Conservation (phyloP, 2,113 vertebrate genomes). For the Seriola quinqueradiata region DNA sequence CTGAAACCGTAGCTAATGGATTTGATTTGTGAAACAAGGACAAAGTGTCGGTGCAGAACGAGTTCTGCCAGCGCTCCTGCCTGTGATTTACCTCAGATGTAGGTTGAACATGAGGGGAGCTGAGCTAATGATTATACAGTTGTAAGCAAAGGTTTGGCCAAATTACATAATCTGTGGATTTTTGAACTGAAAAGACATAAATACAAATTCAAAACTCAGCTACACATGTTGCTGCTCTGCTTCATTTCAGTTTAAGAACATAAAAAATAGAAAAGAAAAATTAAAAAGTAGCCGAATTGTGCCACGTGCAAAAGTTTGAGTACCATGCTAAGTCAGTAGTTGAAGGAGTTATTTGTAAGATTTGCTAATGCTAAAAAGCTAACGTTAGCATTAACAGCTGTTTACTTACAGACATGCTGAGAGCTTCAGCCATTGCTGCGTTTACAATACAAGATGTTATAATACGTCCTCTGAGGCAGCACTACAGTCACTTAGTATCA, state of each 20-base stretch:
- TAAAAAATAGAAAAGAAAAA: background rate
- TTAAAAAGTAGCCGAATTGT: background rate
- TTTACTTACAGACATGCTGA: no score
- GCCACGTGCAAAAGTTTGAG: background rate
- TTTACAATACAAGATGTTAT: no score
- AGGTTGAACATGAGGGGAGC: background rate
- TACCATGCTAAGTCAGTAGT: no score
- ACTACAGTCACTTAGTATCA: no score
- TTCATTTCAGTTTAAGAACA: background rate
- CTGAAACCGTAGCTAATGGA: conserved; percentile 17
- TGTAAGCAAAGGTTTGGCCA: background rate
- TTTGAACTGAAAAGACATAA: background rate
- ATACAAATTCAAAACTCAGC: background rate
- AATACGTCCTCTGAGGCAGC: no score
- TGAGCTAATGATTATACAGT: background rate
- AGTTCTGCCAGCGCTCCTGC: background rate
- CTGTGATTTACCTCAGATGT: background rate
- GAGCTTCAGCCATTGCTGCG: no score
- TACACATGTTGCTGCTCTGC: background rate
- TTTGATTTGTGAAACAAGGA: conserved; percentile 20
- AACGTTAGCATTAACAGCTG: no score
- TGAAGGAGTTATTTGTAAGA: no score
- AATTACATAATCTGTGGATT: background rate
- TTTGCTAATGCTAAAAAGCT: no score
- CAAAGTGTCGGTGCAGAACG: background rate